These are phyloP conservation scores for Folsomia manolachei DNA, from an alignment of 2,888 invertebrate species.

Conservation along the genomic window DNA sequence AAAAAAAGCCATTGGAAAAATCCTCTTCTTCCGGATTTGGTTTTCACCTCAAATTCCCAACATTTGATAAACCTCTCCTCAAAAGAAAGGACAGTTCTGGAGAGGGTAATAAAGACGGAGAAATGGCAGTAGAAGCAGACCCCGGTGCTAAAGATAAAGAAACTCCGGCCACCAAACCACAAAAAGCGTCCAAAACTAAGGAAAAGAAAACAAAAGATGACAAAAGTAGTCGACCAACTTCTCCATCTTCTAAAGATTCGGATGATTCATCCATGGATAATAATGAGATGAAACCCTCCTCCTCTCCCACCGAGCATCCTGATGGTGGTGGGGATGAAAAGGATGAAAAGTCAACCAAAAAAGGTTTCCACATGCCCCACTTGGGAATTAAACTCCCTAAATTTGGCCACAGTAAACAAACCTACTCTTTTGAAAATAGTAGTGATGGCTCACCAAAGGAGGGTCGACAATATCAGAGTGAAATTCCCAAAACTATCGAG, in stretches of 20 bases:
- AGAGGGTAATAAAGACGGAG: slow-evolving; percentile 22
- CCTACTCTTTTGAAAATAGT: slow-evolving; percentile 41
- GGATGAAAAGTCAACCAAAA: slow-evolving; percentile 14
- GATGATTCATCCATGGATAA: slow-evolving; percentile 21
- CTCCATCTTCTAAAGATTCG: slow-evolving; percentile 24
- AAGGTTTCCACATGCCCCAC: slow-evolving; percentile 39
- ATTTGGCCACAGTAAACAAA: slow-evolving; percentile 43
- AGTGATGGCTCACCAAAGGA: slow-evolving; percentile 31
- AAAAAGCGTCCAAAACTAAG: slow-evolving; percentile 24
- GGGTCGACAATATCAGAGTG: slow-evolving; percentile 28
- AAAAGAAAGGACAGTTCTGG: slow-evolving; percentile 32
- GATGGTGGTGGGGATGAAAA: slow-evolving; percentile 28
- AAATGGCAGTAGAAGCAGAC: slow-evolving; percentile 11
- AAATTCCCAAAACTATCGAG: slow-evolving; percentile 28
- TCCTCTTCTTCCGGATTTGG: slow-evolving; percentile 30
- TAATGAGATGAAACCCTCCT: slow-evolving; percentile 19
- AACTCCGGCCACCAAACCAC: slow-evolving; percentile 12
- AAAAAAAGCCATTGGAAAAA: slow-evolving; percentile 27
- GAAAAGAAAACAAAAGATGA: slow-evolving; percentile 24
- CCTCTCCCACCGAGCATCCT: slow-evolving; percentile 9
- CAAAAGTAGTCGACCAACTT: slow-evolving; percentile 21
- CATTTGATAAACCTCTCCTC: slow-evolving; percentile 32
- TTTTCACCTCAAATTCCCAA: slow-evolving; percentile 34
- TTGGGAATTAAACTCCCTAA: slow-evolving; percentile 42
- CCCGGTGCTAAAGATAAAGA: slow-evolving; percentile 21